Conservation (phyloP, 2,113 vertebrate species). For the Pteropus alecto region DNA sequence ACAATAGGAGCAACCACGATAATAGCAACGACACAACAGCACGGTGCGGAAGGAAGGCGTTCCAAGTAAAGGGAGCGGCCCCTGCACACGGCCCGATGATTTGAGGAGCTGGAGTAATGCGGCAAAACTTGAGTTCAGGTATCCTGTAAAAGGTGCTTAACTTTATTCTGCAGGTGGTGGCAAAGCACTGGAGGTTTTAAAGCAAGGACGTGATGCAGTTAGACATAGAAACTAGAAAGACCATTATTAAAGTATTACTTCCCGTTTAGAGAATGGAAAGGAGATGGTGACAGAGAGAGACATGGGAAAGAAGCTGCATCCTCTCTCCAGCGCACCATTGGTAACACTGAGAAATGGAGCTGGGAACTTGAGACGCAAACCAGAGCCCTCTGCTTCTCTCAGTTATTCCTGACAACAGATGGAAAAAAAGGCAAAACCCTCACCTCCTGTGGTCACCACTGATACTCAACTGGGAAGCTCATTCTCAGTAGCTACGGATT, state of each 20-base stretch:
- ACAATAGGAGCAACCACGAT: not conserved
- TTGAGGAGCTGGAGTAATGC: not conserved
- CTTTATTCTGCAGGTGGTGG: not conserved
- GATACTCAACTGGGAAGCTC: not conserved
- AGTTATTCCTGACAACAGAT: not conserved
- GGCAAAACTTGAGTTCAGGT: not conserved
- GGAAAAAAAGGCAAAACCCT: not conserved
- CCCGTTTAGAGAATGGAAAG: not conserved
- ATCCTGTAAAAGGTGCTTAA: not conserved
- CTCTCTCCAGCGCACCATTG: not conserved
- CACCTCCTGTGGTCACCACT: not conserved
- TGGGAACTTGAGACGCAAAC: not conserved
- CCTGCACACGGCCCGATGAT: rapidly evolving
- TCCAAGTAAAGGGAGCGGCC: not conserved
- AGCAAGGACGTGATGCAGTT: not conserved
- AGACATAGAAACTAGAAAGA: not conserved
- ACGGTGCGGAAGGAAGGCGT: not conserved
- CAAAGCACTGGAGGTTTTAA: not conserved
- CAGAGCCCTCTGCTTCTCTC: not conserved
- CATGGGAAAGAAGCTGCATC: not conserved
- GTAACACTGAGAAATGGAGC: not conserved
- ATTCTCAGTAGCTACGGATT: slow-evolving; percentile 19
- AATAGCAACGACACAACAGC: not conserved
- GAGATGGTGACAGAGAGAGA: not conserved
- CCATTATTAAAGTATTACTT: not conserved